These are phyloP conservation scores for Syrista parreyssii DNA, from an alignment of 2,888 invertebrate species.

Conservation along the genomic window DNA sequence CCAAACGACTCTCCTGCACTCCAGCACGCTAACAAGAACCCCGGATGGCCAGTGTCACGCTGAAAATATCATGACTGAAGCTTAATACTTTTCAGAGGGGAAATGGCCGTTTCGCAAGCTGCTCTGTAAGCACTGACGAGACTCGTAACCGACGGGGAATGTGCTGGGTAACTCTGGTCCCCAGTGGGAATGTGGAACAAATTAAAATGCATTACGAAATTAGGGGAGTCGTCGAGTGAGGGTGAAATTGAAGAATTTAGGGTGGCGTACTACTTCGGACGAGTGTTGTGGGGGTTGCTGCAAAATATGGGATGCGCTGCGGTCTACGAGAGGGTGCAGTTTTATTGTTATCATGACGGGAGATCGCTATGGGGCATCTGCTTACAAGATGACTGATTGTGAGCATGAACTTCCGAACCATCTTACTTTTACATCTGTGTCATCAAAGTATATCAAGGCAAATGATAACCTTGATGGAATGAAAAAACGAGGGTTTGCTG, in stretches of 20 bases:
- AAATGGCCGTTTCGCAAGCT: neutral
- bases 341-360: neutral
- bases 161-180: neutral
- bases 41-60: neutral
- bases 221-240: conserved; percentile 3
- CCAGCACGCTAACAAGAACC: neutral
- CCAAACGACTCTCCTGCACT: neutral
- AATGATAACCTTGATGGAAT: neutral
- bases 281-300: neutral
- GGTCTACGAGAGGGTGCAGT: neutral
- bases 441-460: neutral
- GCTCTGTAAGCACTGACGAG: neutral
- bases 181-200: conserved; percentile 27
- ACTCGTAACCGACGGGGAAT: neutral
- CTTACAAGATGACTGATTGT: neutral
- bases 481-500: no score
- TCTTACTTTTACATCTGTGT: no score
- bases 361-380: neutral
- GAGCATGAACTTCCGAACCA: neutral
- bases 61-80: neutral
- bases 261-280: neutral
- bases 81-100: neutral
- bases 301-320: neutral
- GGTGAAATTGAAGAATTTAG: conserved; percentile 33
- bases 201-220: conserved; percentile 44